A percentile compares a stretch with the other conserved stretches of the same genome.
Conservation (phyloP, 2,797 vertebrate species). For the Microtus agrestis region DNA sequence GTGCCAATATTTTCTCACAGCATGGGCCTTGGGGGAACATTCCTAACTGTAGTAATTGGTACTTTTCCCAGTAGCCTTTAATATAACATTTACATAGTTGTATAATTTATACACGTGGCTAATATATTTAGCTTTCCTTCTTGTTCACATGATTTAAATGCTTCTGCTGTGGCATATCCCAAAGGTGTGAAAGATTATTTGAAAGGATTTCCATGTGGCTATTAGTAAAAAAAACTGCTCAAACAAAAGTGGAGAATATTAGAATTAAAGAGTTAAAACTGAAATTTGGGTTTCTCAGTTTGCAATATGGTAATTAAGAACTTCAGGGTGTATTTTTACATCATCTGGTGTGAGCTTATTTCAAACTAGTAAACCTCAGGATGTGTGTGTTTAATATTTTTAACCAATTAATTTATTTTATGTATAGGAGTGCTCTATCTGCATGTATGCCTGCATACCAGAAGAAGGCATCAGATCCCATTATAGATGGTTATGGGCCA, state of each 20-base stretch:
- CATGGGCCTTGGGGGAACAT: no score
- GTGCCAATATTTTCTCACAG: not conserved
- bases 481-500: not conserved
- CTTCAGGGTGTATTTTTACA: not conserved
- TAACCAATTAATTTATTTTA: not conserved
- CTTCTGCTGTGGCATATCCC: not conserved
- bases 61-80: not conserved
- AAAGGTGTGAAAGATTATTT: not conserved
- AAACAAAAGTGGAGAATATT: not conserved
- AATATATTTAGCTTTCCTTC: not conserved
- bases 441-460: not conserved
- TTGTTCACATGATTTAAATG: slow-evolving; percentile 19
- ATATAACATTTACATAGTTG: not conserved
- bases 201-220: not conserved
- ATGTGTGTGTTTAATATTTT: not conserved
- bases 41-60: not conserved
- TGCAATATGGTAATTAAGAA: not conserved
- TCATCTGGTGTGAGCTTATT: not conserved
- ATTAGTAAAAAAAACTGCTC: not conserved
- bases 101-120: not conserved
- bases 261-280: slow-evolving; percentile 7
- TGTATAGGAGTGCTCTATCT: not conserved
- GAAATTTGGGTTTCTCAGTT: not conserved
- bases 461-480: not conserved
- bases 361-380: not conserved